phyloP scores from a whole-genome alignment of 2,888 invertebrate genomes.

The Anoplius nigerrimus region DNA sequence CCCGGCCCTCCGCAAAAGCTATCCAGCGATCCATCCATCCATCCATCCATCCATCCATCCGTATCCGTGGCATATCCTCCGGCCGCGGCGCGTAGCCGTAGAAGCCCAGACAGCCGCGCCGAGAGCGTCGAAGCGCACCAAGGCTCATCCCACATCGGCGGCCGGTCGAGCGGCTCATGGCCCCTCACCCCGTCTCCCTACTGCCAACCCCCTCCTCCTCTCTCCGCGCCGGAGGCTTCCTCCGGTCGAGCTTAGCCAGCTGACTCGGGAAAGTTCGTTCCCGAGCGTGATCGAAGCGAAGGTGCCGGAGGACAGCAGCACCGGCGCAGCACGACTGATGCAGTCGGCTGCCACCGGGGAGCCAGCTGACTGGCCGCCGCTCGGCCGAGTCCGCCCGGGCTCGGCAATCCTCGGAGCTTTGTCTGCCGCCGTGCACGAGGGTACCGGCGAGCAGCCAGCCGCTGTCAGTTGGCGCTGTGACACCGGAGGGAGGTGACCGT shows the following conservation, averaged over 20 bases:
- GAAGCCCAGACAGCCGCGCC: too few species aligned
- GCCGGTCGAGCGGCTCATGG: too few species aligned
- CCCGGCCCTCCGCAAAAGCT: too few species aligned
- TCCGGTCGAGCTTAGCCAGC: conserved; percentile 47
- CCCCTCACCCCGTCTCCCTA: too few species aligned
- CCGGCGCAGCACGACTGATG: conserved; percentile 46
- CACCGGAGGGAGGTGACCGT: conserved; percentile 60
- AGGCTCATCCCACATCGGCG: too few species aligned
- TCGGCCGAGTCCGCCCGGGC: conserved; percentile 52
- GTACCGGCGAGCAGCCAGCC: conserved; percentile 62
- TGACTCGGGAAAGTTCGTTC: conserved; percentile 62
- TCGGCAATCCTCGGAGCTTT: conserved; percentile 67
- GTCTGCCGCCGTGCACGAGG: conserved; percentile 65
- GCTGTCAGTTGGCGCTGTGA: conserved; percentile 70
- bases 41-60: too few species aligned
- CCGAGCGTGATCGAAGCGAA: conserved; percentile 49
- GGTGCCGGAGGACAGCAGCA: conserved; percentile 26
- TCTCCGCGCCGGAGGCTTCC: too few species aligned
- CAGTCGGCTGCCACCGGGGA: conserved; percentile 46
- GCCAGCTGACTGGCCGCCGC: conserved; percentile 65
- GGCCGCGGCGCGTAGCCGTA: too few species aligned
- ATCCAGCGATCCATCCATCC: too few species aligned
- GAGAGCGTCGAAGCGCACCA: too few species aligned
- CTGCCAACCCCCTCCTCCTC: too few species aligned
- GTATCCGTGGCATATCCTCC: too few species aligned